Evolutionary conservation across 1,140 invertebrate genomes (phyloP), one percentile per base, ranked within the genome.

Genomic region (Eurosta solidaginis): DNA sequence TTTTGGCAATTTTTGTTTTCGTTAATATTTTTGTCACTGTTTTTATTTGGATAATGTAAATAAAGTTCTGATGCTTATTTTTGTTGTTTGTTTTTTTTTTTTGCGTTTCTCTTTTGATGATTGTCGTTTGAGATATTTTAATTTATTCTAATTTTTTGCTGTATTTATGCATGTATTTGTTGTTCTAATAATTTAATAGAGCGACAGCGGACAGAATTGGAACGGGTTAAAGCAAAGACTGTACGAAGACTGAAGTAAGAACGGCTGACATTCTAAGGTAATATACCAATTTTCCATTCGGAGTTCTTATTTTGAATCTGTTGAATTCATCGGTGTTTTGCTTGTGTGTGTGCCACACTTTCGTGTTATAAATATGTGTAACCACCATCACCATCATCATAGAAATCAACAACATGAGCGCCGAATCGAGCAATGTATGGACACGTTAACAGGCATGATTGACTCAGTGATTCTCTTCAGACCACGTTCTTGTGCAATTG

Each of bases 161-260:
- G 82, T 81, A 83, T 83, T 83, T 42, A 40, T 79, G 25, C 73
- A 68, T 79, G 22, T 76, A 49, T 33, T 59, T 78, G 42, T 77
- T 79, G 27, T 79, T 36, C 74, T 78, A 75, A 68, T 68, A 40
- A 68, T 68, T 68, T 68, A 74, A 79, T 75, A 79, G 77, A 80
- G 77, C 77, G 78, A 82, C 84, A 84, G 84, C 85, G 85, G 85
- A 87, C 84, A 87, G 86, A 87, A 83, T 87, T 88, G 86, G 86
- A 88, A 88, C 86, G 86, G 86, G 86, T 88, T 88, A 88, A 87
- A 88, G 86, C 86, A 86, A 88, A 88, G 86, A 88, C 86, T 88
- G 86, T 88, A 88, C 86, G 86, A 88, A 88, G 86, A 88, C 86
- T 88, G 86, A 88, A 87, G 84, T 87, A 85, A 88, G 84, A 87